phyloP scores from a whole-genome alignment of 2,888 invertebrate genomes.

The Teleogryllus oceanicus region DNA sequence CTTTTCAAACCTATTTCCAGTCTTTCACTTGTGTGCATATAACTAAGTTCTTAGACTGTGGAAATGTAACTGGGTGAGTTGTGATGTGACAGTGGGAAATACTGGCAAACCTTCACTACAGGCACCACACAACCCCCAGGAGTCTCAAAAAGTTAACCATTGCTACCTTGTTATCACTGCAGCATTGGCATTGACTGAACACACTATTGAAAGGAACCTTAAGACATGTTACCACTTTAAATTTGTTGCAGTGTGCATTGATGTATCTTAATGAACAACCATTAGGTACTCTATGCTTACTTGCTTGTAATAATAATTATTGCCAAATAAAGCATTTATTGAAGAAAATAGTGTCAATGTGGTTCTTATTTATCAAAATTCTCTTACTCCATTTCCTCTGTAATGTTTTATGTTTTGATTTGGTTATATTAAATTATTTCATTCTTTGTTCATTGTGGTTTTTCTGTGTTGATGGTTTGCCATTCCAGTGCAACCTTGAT shows the following conservation, averaged over 20 bases:
- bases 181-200: no score
- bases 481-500: conserved; percentile 40
- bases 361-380: conserved; percentile 20
- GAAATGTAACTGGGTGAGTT: conserved; percentile 35
- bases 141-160: no score
- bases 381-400: not conserved
- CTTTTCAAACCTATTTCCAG: no score
- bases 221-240: not conserved
- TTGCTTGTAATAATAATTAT: conserved; percentile 35
- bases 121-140: conserved; percentile 39
- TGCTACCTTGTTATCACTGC: no score
- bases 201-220: no score
- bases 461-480: conserved; percentile 46
- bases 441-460: conserved; percentile 29
- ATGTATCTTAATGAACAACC: not conserved
- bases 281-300: conserved; percentile 30
- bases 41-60: no score
- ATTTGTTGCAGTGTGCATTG: not conserved
- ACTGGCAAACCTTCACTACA: conserved; percentile 56
- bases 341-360: not conserved
- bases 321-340: conserved; percentile 34
- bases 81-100: conserved; percentile 42
- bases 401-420: conserved; percentile 28
- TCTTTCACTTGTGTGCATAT: no score
- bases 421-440: conserved; percentile 29